These are phyloP conservation scores for Otocyon megalotis DNA, from an alignment of 2,113 vertebrate species.

Conservation along the genomic window DNA sequence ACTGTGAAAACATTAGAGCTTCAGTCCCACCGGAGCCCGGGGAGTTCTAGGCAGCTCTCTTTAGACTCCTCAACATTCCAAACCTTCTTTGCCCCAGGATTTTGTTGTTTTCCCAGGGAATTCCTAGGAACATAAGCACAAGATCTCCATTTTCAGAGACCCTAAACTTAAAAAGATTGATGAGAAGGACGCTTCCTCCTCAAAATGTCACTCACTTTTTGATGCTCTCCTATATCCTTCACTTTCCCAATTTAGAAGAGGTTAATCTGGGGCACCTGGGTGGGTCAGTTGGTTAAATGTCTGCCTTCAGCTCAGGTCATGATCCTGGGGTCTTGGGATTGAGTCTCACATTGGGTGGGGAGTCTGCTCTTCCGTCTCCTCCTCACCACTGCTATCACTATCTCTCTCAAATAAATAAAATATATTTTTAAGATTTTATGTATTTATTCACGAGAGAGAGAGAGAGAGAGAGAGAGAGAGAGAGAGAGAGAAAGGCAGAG, in stretches of 20 bases:
- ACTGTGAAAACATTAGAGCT: not conserved
- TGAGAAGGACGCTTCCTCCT: not conserved
- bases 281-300: too few species aligned
- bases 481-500: too few species aligned
- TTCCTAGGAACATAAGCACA: not conserved
- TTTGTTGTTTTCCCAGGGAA: not conserved
- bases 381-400: too few species aligned
- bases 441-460: too few species aligned
- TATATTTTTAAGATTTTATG: too few species aligned
- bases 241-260: not conserved
- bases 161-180: not conserved
- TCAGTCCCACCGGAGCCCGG: not conserved
- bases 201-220: not conserved
- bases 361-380: too few species aligned
- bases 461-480: too few species aligned
- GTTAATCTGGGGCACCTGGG: too few species aligned
- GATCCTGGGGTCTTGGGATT: too few species aligned
- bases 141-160: not conserved
- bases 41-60: not conserved
- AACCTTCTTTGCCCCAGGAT: not conserved
- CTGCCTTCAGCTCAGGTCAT: too few species aligned
- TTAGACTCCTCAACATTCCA: not conserved
- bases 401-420: too few species aligned
- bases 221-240: not conserved
- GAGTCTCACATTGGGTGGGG: too few species aligned